Conservation (phyloP, 2,113 vertebrate species). For the Agelaius phoeniceus region DNA sequence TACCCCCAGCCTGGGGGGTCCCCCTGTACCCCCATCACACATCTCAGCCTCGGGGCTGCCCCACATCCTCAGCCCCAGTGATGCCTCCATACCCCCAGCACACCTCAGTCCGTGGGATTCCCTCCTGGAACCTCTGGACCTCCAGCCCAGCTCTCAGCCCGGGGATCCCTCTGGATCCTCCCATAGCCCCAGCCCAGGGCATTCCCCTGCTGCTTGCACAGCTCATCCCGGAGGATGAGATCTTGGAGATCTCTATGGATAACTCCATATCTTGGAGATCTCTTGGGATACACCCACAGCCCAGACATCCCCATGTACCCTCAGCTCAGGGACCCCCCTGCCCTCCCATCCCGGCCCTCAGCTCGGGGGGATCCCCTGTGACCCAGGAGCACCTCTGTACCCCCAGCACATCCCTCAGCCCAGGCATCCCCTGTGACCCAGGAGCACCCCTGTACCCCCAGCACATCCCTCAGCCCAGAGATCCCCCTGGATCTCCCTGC, state of each 20-base stretch:
- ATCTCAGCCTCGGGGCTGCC: background rate
- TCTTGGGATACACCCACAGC: background rate
- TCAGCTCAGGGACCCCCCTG: background rate
- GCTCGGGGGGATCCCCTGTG: background rate
- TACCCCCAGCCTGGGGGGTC: background rate
- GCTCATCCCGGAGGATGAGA: background rate
- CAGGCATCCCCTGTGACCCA: no score
- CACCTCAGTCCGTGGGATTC: fast-evolving
- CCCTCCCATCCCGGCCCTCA: background rate
- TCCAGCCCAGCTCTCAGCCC: no score
- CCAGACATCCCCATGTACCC: background rate
- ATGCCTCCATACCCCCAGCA: background rate
- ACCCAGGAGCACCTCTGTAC: no score
- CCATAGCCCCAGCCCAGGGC: background rate
- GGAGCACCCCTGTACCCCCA: background rate
- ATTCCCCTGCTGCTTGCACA: fast-evolving
- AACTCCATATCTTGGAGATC: background rate
- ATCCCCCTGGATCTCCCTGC: no score
- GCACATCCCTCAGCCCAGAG: no score
- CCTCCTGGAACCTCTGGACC: background rate
- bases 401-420: no score
- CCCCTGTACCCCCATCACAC: background rate
- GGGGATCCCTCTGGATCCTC: background rate
- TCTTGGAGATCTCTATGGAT: background rate
- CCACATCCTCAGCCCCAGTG: background rate